Base-by-base conservation (phyloP, 2,888 invertebrate species). In the Panzeria rudis region DNA sequence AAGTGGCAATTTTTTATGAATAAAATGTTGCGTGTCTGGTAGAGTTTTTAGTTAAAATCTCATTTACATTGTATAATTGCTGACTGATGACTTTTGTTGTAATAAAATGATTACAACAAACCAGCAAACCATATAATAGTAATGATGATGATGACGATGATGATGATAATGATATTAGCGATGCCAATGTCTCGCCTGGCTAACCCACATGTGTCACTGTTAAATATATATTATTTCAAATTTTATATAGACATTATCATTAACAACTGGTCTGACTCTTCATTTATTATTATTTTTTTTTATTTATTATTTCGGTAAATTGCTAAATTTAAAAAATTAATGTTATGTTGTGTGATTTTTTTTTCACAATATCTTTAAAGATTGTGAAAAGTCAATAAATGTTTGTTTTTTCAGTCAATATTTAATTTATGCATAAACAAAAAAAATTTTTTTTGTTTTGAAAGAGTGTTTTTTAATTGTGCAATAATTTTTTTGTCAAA, bases 151-250 rank as follows among this genome's bases (percentile, higher is more conserved):
- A 17, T 62, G 11, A 32, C 20, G 32, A 62, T 75, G 62, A 62
- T 54, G n/a, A 66, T 66, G 56, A 20, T 32, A 59, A 54, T 61
- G 38, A 23, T 38, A 13, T 20, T 61, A 2, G n/a, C 47, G 56
- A 47, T 83, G 66, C 23, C 41, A 72, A 59, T 66, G 78, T 78
- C 61, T 73, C 83, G 73, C 66, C 78, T 72, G 78, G 68, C 35
- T 83, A 78, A 68, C 78, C 73, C 79, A 83, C 79, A 83, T 79
- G 79, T 83, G 83, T 79, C 79, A 83, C 71, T 59, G 29, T 77
- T 83, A 62, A 76, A 47, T 71, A 23, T 56, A 72, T 77, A 71
- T 59, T 38, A 76, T 76, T 77, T 72, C 56, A 56, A 50, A 59
- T 11, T 41, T 47, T 66, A 62, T 50, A 68, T 50, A 68, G 59